phyloP scores from a whole-genome alignment of 2,113 vertebrate species.

The Sinosuthora webbiana region DNA sequence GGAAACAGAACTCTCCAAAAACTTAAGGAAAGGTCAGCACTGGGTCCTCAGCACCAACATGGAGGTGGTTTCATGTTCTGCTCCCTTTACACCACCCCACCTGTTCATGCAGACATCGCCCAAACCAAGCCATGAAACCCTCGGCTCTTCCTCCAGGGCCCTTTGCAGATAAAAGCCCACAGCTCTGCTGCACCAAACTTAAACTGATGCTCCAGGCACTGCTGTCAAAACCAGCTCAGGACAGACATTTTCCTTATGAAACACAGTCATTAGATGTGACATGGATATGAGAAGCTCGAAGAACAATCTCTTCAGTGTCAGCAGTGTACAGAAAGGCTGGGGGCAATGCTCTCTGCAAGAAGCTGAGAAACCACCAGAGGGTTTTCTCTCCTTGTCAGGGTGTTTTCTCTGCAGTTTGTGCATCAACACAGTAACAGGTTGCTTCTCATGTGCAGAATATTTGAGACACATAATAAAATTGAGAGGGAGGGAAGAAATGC shows the following conservation, averaged over 20 bases:
- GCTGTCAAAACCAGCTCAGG: background rate
- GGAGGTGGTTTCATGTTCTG: accelerated
- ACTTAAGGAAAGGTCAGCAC: accelerated
- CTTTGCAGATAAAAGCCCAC: background rate
- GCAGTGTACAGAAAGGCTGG: background rate
- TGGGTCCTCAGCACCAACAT: background rate
- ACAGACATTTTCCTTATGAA: background rate
- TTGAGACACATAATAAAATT: background rate
- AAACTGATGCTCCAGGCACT: background rate
- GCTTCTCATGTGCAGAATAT: background rate
- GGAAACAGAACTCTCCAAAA: background rate
- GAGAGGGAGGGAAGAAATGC: background rate
- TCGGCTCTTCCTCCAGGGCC: background rate
- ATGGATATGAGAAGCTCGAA: background rate
- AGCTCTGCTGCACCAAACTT: background rate
- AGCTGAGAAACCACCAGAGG: background rate
- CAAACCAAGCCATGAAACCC: background rate
- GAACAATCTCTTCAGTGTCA: background rate
- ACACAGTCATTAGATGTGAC: background rate
- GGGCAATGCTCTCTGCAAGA: background rate
- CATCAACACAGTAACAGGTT: background rate
- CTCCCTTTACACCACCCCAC: background rate
- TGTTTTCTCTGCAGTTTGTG: background rate
- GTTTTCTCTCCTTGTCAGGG: background rate
- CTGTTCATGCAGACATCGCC: accelerated